phyloP scores from a whole-genome alignment of 1,140 invertebrate genomes.

The Calephelis virginiensis region DNA sequence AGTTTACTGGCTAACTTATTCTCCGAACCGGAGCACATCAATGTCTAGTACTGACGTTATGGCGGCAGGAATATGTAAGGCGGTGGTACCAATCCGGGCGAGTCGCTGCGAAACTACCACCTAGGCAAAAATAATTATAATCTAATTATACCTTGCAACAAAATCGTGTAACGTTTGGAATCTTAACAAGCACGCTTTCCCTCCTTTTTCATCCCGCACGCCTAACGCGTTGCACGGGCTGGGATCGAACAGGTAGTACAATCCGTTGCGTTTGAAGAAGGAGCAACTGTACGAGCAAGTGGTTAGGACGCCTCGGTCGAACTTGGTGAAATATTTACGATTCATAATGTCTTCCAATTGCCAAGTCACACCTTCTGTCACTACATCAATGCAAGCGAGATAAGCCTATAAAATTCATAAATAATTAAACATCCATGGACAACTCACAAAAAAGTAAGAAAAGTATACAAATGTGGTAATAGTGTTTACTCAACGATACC shows the following conservation, averaged over 20 bases:
- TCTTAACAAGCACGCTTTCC: constrained; percentile 70
- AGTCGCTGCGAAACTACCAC: too few relatives aligned
- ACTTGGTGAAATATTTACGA: constrained; percentile 58
- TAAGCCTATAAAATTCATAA: constrained; percentile 49
- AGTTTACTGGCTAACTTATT: too few relatives aligned
- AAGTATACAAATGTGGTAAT: too few relatives aligned
- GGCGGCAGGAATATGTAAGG: too few relatives aligned
- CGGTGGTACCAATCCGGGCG: too few relatives aligned
- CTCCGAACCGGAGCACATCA: too few relatives aligned
- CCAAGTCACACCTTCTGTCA: constrained; percentile 61
- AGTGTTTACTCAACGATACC: too few relatives aligned
- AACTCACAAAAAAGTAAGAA: too few relatives aligned
- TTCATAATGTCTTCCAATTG: constrained; percentile 54
- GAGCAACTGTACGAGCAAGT: constrained; percentile 76
- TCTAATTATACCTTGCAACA: constrained; percentile 48
- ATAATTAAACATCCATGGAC: too few relatives aligned
- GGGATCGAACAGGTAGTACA: constrained; percentile 77
- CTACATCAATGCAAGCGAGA: constrained; percentile 58
- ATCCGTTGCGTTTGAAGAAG: constrained; percentile 68
- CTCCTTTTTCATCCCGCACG: constrained; percentile 60
- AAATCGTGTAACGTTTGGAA: constrained; percentile 66
- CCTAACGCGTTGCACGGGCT: constrained; percentile 75
- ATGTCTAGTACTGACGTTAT: too few relatives aligned
- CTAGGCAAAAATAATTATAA: too few relatives aligned
- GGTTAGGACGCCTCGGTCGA: constrained; percentile 74